A percentile compares a stretch with the other conserved stretches of the same genome.
Evolutionary conservation across 2,888 invertebrate species (phyloP).

Genomic region (Pammene aurita): DNA sequence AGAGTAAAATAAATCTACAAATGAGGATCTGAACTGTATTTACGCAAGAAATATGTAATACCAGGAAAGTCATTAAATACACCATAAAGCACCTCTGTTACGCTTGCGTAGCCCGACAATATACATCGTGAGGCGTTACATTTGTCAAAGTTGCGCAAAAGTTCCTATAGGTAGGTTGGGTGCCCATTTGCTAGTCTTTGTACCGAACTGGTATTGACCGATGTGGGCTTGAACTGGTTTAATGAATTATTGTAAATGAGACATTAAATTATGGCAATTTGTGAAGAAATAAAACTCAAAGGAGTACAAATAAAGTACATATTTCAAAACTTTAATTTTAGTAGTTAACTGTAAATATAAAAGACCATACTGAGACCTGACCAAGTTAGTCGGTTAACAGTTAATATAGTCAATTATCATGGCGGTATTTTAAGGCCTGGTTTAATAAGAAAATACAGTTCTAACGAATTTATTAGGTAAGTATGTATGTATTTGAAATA

Average conservation of each 20-base stretch:
- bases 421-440: too few species aligned
- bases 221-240: conserved; percentile 30
- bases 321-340: too few species aligned
- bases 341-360: too few species aligned
- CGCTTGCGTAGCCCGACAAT: conserved; percentile 21
- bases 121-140: conserved; percentile 16
- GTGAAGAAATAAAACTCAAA: neutral
- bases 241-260: conserved; percentile 11
- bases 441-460: too few species aligned
- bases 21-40: neutral
- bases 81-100: conserved; percentile 27
- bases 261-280: neutral
- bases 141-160: conserved; percentile 35
- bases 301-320: too few species aligned
- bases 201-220: conserved; percentile 25
- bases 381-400: too few species aligned
- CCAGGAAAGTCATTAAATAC: conserved; percentile 27
- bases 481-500: too few species aligned
- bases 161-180: neutral
- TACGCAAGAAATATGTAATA: conserved; percentile 18
- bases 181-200: conserved; percentile 8
- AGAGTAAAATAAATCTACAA: too few species aligned
- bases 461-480: too few species aligned
- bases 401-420: too few species aligned
- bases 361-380: too few species aligned